These are phyloP conservation scores for Apotomis capreana DNA, from an alignment of 2,888 invertebrate species.

Conservation along the genomic window DNA sequence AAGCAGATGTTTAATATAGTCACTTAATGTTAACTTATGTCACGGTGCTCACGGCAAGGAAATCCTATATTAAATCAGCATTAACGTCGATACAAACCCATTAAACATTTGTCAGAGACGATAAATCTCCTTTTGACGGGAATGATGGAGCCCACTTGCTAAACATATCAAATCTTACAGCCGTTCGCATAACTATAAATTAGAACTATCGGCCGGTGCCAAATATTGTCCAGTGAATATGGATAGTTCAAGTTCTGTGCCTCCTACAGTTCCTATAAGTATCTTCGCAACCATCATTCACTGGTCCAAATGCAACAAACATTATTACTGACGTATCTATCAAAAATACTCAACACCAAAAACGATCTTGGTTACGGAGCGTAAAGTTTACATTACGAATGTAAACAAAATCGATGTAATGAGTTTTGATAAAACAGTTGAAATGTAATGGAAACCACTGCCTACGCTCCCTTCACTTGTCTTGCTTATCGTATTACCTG, in stretches of 20 bases:
- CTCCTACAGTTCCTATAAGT: constrained; percentile 24
- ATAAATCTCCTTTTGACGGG: constrained; percentile 22
- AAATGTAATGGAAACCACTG: constrained; percentile 42
- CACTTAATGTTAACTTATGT: not conserved
- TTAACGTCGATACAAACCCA: constrained; percentile 19
- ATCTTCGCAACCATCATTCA: constrained; percentile 35
- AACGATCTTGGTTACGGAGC: not conserved
- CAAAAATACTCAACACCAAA: not conserved
- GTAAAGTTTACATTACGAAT: not conserved
- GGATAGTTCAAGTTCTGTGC: constrained; percentile 15
- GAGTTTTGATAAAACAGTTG: constrained; percentile 10
- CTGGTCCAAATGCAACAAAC: constrained; percentile 9
- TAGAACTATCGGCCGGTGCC: constrained; percentile 27
- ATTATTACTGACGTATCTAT: not conserved
- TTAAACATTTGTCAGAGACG: constrained; percentile 1
- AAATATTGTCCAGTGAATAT: constrained; percentile 28
- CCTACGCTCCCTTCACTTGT: constrained; percentile 58
- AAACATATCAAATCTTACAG: constrained; percentile 21
- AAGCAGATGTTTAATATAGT: not conserved
- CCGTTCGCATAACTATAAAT: constrained; percentile 22
- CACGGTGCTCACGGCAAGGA: not conserved
- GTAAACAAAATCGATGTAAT: not conserved
- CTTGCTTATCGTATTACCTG: constrained; percentile 46
- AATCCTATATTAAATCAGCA: constrained; percentile 2
- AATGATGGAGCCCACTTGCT: constrained; percentile 21